phyloP scores from a whole-genome alignment of 2,113 vertebrate species.

The Misgurnus anguillicaudatus region DNA sequence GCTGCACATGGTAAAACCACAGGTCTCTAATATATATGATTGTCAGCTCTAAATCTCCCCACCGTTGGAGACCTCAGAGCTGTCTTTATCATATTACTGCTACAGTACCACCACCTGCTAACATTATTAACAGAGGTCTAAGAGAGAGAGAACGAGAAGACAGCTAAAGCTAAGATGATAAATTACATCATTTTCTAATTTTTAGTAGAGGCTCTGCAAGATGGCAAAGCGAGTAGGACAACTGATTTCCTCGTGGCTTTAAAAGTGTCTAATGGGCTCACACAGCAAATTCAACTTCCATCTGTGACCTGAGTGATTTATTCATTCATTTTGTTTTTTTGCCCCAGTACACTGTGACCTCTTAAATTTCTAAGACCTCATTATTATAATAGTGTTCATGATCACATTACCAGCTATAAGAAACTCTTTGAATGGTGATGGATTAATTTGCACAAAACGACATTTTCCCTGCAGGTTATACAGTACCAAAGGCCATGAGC shows the following conservation, averaged over 20 bases:
- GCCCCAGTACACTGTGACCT: neutral
- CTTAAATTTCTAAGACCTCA: neutral
- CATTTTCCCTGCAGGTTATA: neutral
- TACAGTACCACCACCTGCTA: slow-evolving; percentile 4
- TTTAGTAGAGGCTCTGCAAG: neutral
- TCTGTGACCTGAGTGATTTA: neutral
- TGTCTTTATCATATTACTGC: slow-evolving; percentile 10
- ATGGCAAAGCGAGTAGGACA: neutral
- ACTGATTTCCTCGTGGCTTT: neutral
- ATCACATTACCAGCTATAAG: neutral
- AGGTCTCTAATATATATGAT: neutral
- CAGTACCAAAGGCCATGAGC: too few relatives aligned
- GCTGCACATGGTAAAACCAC: neutral
- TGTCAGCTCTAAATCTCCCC: neutral
- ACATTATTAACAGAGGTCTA: neutral
- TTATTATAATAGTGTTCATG: neutral
- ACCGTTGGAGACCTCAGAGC: neutral
- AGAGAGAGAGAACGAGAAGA: neutral
- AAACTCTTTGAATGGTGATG: neutral
- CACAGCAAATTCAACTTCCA: neutral
- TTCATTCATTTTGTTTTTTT: neutral
- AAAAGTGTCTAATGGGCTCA: neutral
- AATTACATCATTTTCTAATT: neutral
- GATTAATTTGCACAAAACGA: neutral
- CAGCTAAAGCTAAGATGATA: neutral